Evolutionary conservation across 2,888 invertebrate genomes (phyloP).

Genomic region (Neocrepidodera transversa): DNA sequence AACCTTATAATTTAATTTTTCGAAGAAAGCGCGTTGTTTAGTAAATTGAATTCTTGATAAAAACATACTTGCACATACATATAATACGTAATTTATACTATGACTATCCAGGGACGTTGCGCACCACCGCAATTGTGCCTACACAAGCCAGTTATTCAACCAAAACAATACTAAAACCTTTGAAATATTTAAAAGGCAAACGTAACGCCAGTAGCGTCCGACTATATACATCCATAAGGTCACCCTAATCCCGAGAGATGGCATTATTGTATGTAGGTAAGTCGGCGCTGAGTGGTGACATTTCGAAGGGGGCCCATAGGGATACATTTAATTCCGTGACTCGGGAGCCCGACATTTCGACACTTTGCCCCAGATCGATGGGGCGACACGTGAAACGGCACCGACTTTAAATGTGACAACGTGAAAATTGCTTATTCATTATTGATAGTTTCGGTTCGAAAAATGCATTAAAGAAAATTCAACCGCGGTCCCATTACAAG

Average conservation of each 20-base stretch:
- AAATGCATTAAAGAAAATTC: background rate
- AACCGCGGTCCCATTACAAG: too few species aligned
- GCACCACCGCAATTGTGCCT: slow-evolving; percentile 15
- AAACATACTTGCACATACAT: too few species aligned
- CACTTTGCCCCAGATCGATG: slow-evolving; percentile 51
- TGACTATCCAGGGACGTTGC: slow-evolving; percentile 3
- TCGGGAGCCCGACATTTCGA: slow-evolving; percentile 57
- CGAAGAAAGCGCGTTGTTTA: too few species aligned
- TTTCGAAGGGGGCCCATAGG: slow-evolving; percentile 56
- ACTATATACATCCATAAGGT: slow-evolving; percentile 22
- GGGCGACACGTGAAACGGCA: slow-evolving; percentile 34
- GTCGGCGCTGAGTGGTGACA: slow-evolving; percentile 60
- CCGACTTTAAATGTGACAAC: slow-evolving; percentile 41
- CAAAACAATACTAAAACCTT: slow-evolving; percentile 18
- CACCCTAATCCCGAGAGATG: slow-evolving; percentile 52
- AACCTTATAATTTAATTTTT: too few species aligned
- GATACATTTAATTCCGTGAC: slow-evolving; percentile 59
- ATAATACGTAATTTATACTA: slow-evolving; percentile 8
- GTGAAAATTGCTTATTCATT: slow-evolving; percentile 41
- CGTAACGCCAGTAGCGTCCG: slow-evolving; percentile 12
- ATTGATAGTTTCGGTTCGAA: slow-evolving; percentile 32
- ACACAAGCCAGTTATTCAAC: slow-evolving; percentile 18
- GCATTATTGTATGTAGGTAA: slow-evolving; percentile 59
- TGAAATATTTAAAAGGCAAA: slow-evolving; percentile 25
- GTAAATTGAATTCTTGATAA: too few species aligned